Evolutionary conservation across 2,888 invertebrate species (phyloP).

Genomic region (Mylabris sibirica): DNA sequence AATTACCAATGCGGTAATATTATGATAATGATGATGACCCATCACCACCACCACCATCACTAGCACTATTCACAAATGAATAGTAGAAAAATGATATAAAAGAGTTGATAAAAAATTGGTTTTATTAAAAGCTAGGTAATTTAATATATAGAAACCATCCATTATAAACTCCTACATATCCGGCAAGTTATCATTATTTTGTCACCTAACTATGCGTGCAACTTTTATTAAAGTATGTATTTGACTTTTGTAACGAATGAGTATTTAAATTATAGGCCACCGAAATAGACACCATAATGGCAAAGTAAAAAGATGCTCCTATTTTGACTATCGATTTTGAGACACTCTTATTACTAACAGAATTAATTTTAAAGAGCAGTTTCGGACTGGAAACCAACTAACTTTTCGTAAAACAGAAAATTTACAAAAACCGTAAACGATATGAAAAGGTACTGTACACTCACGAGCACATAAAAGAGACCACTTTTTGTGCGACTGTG

Average conservation of each 20-base stretch:
- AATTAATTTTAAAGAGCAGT: no score
- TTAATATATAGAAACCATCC: slow-evolving; percentile 37
- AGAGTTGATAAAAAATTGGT: slow-evolving; percentile 28
- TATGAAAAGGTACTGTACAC: no score
- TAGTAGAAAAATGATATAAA: not conserved
- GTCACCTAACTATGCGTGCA: slow-evolving; percentile 47
- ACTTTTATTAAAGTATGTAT: slow-evolving; percentile 30
- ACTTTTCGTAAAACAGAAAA: no score
- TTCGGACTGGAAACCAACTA: no score
- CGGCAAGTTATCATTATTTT: slow-evolving; percentile 48
- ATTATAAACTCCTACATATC: slow-evolving; percentile 35
- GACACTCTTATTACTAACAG: no score
- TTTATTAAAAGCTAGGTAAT: slow-evolving; percentile 40
- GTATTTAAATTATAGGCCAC: slow-evolving; percentile 23
- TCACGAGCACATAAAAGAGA: no score
- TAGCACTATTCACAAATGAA: not conserved
- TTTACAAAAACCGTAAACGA: no score
- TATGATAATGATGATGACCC: not conserved
- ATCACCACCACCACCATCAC: slow-evolving; percentile 1
- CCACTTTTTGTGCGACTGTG: no score
- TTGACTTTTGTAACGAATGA: slow-evolving; percentile 38
- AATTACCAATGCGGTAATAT: slow-evolving; percentile 13
- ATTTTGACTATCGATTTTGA: not conserved
- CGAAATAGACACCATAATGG: not conserved
- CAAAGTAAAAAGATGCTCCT: not conserved